phyloP scores from a whole-genome alignment of 2,888 invertebrate genomes.

The Strigamia maritima region DNA sequence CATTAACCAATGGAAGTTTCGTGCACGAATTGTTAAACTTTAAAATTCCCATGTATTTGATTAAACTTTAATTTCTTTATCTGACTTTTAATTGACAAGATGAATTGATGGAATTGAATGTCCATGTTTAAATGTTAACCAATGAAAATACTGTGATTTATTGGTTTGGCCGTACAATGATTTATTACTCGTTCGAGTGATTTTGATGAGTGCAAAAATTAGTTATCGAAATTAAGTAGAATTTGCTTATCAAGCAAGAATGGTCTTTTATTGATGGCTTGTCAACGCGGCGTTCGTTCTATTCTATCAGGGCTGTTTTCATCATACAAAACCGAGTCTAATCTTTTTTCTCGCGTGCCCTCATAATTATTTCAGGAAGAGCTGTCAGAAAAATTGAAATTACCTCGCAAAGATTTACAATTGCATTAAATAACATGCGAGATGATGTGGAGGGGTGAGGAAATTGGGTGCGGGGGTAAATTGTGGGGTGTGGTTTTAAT shows the following conservation, averaged over 20 bases:
- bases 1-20: no score
- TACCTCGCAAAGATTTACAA: slow-evolving; percentile 8
- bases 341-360: slow-evolving; percentile 26
- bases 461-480: background rate
- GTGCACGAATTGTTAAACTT: no score
- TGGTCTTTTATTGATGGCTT: background rate
- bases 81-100: no score
- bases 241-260: background rate
- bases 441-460: background rate
- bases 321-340: background rate
- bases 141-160: no score
- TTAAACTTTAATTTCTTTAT: no score
- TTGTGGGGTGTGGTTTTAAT: background rate
- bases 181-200: no score
- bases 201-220: no score
- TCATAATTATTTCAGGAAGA: slow-evolving; percentile 20
- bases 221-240: background rate
- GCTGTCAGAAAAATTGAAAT: slow-evolving; percentile 17
- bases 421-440: slow-evolving; percentile 4
- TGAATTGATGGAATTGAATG: no score
- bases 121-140: no score
- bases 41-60: no score
- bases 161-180: no score
- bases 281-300: background rate
- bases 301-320: background rate